Evolutionary conservation across 2,797 vertebrate species (phyloP).

Genomic region (Nyctibius grandis): DNA sequence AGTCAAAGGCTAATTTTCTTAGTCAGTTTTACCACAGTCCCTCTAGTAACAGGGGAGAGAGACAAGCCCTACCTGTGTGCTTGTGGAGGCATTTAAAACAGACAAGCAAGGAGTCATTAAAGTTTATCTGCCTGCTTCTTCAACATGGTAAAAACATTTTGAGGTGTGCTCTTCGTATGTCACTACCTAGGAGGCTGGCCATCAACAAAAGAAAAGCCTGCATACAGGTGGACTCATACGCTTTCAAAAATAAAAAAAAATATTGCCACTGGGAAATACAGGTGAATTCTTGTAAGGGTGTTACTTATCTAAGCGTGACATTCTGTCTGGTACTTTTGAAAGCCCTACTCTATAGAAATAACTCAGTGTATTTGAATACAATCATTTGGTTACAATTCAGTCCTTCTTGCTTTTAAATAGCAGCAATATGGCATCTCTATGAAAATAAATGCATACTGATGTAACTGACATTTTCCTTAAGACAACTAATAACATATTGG

Average conservation of each 20-base stretch:
- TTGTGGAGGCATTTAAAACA: neutral
- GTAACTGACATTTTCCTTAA: neutral
- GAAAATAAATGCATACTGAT: neutral
- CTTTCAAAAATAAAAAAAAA: neutral
- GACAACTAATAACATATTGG: neutral
- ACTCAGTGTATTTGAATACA: neutral
- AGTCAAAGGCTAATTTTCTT: neutral
- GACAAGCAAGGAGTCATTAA: neutral
- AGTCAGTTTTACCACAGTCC: neutral
- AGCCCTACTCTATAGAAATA: neutral
- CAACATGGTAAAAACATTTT: neutral
- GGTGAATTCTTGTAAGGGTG: neutral
- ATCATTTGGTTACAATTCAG: neutral
- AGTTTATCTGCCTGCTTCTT: neutral
- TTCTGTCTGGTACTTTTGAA: neutral
- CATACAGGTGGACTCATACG: rapidly evolving
- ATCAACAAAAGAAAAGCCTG: neutral
- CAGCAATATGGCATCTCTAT: neutral
- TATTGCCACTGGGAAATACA: neutral
- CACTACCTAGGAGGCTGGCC: neutral
- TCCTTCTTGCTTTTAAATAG: neutral
- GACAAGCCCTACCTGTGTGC: neutral
- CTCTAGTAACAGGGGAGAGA: neutral
- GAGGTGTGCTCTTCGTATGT: neutral
- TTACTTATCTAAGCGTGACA: neutral